A percentile compares a stretch with the other conserved stretches of the same genome.
Conservation (phyloP, 2,797 vertebrate genomes). For the Mus caroli region DNA sequence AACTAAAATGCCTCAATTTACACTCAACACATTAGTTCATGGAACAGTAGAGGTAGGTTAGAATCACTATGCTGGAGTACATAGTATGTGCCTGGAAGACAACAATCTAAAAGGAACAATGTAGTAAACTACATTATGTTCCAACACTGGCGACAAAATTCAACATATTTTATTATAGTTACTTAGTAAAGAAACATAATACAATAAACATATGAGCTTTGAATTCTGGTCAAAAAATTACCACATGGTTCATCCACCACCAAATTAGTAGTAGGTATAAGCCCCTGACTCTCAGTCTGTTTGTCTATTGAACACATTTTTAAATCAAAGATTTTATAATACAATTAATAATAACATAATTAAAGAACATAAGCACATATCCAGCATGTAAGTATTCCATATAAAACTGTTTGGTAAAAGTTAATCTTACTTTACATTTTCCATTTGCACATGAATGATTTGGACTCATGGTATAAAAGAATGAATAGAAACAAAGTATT, state of each 20-base stretch:
- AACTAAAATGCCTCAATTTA: background rate
- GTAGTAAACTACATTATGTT: background rate
- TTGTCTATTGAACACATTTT: conserved; percentile 1
- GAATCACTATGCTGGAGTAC: background rate
- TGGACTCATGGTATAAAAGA: background rate
- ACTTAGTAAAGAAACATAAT: background rate
- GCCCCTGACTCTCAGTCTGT: background rate
- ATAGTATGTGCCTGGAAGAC: background rate
- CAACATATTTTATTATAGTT: background rate
- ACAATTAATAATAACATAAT: background rate
- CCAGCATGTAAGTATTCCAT: background rate
- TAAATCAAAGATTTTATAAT: background rate
- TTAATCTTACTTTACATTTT: background rate
- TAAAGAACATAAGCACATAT: background rate
- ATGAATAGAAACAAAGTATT: background rate
- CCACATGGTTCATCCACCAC: background rate
- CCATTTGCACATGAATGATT: background rate
- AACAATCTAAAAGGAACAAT: background rate
- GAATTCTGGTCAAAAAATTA: background rate
- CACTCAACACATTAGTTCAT: background rate
- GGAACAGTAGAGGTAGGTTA: background rate
- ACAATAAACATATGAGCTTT: background rate
- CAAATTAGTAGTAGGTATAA: background rate
- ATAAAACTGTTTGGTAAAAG: background rate
- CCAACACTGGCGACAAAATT: background rate